Percentiles rank a stretch among this genome's conserved stretches.
Conservation (phyloP, 2,113 vertebrate genomes). For the Amia ocellicauda region DNA sequence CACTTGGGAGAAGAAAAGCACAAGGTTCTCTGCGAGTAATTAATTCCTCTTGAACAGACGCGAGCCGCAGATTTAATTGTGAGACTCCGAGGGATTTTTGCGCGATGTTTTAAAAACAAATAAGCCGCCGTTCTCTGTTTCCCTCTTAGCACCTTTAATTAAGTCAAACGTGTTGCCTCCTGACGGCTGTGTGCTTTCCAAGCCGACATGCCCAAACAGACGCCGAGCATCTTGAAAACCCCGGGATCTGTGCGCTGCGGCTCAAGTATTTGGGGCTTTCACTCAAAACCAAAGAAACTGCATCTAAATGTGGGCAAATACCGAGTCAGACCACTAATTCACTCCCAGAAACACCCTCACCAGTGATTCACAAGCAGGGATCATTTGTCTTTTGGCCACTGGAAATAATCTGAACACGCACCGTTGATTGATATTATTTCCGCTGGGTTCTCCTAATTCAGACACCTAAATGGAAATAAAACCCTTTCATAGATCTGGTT, state of each 20-base stretch:
- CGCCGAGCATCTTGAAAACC: slow-evolving; percentile 5
- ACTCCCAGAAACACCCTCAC: neutral
- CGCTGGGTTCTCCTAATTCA: slow-evolving; percentile 1
- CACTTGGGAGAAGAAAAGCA: neutral
- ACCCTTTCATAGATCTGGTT: neutral
- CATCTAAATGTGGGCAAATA: neutral
- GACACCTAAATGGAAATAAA: neutral
- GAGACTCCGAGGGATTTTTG: neutral
- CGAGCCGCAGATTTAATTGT: slow-evolving; percentile 7
- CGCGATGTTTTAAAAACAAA: slow-evolving; percentile 3
- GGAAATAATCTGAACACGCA: too few species aligned
- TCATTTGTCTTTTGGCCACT: neutral
- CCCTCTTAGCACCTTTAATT: slow-evolving; percentile 13
- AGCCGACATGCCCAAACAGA: slow-evolving; percentile 9
- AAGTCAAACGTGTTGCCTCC: slow-evolving; percentile 15
- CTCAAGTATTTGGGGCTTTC: slow-evolving; percentile 2
- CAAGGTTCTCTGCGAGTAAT: slow-evolving; percentile 14
- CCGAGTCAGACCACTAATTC: neutral
- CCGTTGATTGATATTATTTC: slow-evolving; percentile 13
- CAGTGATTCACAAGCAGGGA: neutral
- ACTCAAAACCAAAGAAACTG: neutral
- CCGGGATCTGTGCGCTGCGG: neutral
- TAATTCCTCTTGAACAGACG: slow-evolving; percentile 15
- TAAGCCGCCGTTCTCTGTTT: neutral
- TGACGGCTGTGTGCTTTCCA: neutral